A percentile compares a stretch with the other conserved stretches of the same genome.
Conservation (phyloP, 2,888 invertebrate species). For the Epiblema foenella region DNA sequence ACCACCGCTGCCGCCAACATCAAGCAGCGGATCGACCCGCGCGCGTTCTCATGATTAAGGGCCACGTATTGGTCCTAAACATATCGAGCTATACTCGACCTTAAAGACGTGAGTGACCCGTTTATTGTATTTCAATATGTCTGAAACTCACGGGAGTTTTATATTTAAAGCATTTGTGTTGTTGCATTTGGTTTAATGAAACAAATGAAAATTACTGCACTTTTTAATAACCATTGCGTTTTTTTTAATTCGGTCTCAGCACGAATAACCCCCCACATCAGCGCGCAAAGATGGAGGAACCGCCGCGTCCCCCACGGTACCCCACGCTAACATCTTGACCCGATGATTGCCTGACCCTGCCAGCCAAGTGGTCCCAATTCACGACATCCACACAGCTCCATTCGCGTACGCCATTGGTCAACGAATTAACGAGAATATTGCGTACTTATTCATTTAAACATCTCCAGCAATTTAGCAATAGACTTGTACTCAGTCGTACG, state of each 20-base stretch:
- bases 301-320: constrained; percentile 51
- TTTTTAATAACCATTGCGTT: too few species aligned
- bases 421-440: constrained; percentile 75
- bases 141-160: too few species aligned
- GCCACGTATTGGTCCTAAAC: too few species aligned
- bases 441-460: constrained; percentile 77
- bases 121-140: too few species aligned
- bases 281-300: constrained; percentile 48
- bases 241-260: neutral
- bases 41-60: too few species aligned
- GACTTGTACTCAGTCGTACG: constrained; percentile 51
- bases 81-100: too few species aligned
- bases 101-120: too few species aligned
- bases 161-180: too few species aligned
- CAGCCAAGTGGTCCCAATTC: constrained; percentile 79
- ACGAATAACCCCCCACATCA: neutral
- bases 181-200: too few species aligned
- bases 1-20: too few species aligned
- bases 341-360: constrained; percentile 73
- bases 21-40: too few species aligned
- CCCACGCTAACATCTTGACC: constrained; percentile 62
- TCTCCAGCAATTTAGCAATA: constrained; percentile 77
- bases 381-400: constrained; percentile 60
- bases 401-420: constrained; percentile 70
- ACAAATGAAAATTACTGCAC: too few species aligned